A percentile compares a stretch with the other conserved stretches of the same genome.
phyloP scores from a whole-genome alignment of 2,113 vertebrate genomes.

The Todiramphus chloris region DNA sequence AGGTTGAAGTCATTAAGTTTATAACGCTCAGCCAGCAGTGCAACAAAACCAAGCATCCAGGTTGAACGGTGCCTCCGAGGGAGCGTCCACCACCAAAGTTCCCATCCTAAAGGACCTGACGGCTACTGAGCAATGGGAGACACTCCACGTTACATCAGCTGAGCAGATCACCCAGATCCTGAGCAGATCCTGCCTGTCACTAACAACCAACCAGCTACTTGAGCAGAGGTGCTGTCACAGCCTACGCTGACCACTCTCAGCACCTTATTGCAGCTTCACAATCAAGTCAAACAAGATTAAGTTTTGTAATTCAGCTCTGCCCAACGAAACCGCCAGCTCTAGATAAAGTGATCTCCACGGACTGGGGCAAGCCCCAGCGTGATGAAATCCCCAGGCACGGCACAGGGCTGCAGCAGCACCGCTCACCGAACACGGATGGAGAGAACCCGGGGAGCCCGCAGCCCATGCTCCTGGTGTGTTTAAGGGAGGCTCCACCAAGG shows the following conservation, averaged over 20 bases:
- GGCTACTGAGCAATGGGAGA: not conserved
- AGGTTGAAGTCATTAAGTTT: not conserved
- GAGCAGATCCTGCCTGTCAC: not conserved
- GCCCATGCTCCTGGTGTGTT: fast-evolving
- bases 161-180: not conserved
- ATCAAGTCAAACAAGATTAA: not conserved
- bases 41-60: not conserved
- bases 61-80: not conserved
- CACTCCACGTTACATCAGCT: not conserved
- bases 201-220: fast-evolving
- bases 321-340: not conserved
- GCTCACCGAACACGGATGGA: fast-evolving
- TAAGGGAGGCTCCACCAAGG: not conserved
- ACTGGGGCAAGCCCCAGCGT: fast-evolving
- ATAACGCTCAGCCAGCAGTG: not conserved
- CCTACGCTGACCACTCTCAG: fast-evolving
- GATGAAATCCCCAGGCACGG: fast-evolving
- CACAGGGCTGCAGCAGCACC: not conserved
- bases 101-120: not conserved
- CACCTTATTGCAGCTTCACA: not conserved
- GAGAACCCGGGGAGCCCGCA: not conserved
- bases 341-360: not conserved
- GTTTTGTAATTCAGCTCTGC: not conserved
- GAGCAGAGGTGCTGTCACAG: not conserved
- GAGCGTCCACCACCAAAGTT: fast-evolving